These are phyloP conservation scores for Actinia tenebrosa DNA, from an alignment of 64 coral and sea anemone species.

Conservation along the genomic window DNA sequence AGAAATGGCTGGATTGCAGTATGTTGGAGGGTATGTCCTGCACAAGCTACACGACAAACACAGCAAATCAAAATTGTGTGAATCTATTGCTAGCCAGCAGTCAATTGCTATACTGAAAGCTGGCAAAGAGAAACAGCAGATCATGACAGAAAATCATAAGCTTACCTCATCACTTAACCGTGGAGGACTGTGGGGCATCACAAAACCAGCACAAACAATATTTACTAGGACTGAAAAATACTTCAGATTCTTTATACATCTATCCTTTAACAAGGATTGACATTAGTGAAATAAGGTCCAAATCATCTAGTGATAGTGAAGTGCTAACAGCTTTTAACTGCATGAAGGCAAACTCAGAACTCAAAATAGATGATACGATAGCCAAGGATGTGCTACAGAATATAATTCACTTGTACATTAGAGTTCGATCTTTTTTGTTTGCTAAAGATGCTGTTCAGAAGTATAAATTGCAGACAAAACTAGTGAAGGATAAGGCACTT, in stretches of 20 bases:
- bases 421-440: too few species aligned
- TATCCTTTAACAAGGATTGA: too few species aligned
- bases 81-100: not conserved
- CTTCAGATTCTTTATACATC: not conserved
- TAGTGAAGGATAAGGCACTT: too few species aligned
- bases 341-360: too few species aligned
- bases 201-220: constrained; percentile 25
- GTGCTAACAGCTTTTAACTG: too few species aligned
- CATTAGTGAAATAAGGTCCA: too few species aligned
- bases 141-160: constrained; percentile 31
- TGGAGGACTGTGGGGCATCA: constrained; percentile 33
- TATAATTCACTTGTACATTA: too few species aligned
- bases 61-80: not conserved
- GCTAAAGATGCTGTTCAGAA: too few species aligned
- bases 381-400: too few species aligned
- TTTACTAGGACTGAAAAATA: constrained; percentile 28
- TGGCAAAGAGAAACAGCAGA: constrained; percentile 7
- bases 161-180: constrained; percentile 22
- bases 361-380: too few species aligned
- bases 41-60: constrained; percentile 40
- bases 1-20: constrained; percentile 44
- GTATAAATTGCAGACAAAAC: too few species aligned
- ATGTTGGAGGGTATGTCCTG: constrained; percentile 49
- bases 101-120: constrained; percentile 26
- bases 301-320: too few species aligned